A percentile compares a stretch with the other conserved stretches of the same genome.
These are phyloP conservation scores for Chionomys nivalis DNA, from an alignment of 2,113 vertebrate genomes.

Conservation along the genomic window DNA sequence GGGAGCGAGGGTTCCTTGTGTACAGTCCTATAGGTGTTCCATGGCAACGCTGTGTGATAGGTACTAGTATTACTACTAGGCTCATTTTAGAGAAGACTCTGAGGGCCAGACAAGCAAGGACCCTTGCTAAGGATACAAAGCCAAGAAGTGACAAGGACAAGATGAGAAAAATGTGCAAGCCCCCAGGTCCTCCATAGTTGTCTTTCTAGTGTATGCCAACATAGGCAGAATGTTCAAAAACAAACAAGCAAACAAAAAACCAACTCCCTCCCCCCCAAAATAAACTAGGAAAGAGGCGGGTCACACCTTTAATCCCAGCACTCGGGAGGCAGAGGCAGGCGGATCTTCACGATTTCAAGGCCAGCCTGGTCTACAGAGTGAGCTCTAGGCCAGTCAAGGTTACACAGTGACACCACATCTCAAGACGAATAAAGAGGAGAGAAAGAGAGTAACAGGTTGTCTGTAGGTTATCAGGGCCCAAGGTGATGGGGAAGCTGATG, in stretches of 20 bases:
- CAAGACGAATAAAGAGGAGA: neutral
- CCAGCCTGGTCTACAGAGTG: no score
- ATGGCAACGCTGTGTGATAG: neutral
- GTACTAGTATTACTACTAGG: neutral
- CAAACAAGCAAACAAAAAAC: no score
- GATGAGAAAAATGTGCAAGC: neutral
- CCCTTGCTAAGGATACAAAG: slow-evolving; percentile 40
- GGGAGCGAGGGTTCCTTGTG: neutral
- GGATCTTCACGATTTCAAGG: neutral
- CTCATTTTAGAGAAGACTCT: slow-evolving; percentile 18
- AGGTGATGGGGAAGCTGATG: slow-evolving; percentile 19
- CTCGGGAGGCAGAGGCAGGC: neutral
- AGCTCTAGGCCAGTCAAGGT: neutral
- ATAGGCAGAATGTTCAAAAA: neutral
- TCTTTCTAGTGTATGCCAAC: slow-evolving; percentile 3
- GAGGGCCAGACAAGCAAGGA: slow-evolving; percentile 19
- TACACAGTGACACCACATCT: neutral
- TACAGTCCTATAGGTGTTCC: neutral
- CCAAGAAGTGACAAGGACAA: slow-evolving; percentile 23
- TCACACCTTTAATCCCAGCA: neutral
- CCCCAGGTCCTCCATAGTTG: neutral
- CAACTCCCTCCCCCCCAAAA: no score
- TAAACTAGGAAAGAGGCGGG: neutral
- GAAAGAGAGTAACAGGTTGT: slow-evolving; percentile 9
- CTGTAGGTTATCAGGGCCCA: slow-evolving; percentile 16